A percentile compares a stretch with the other conserved stretches of the same genome.
phyloP scores from a whole-genome alignment of 2,113 vertebrate species.

The Pedionomus torquatus region DNA sequence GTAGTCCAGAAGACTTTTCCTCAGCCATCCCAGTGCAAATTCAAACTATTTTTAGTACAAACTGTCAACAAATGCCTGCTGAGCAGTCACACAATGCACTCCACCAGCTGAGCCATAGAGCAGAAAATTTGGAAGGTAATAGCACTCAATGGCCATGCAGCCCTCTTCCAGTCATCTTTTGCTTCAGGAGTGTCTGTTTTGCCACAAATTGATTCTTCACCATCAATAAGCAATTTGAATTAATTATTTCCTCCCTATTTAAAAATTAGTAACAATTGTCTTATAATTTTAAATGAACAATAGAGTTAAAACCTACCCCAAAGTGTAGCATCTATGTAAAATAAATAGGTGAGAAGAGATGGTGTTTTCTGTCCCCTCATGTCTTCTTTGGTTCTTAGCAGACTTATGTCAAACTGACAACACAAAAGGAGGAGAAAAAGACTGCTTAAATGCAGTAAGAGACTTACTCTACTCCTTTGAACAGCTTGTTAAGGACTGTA shows the following conservation, averaged over 20 bases:
- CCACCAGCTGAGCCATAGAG: rapidly evolving
- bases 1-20: not conserved
- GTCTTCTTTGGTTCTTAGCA: not conserved
- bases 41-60: not conserved
- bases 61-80: not conserved
- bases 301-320: not conserved
- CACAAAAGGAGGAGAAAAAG: not conserved
- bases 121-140: not conserved
- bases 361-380: not conserved
- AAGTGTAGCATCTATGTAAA: not conserved
- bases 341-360: not conserved
- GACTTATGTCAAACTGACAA: not conserved
- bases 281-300: not conserved
- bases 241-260: not conserved
- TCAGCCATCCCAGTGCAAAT: not conserved
- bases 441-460: not conserved
- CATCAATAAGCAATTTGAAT: not conserved
- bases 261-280: not conserved
- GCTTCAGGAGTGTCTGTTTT: not conserved
- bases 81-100: rapidly evolving
- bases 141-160: not conserved
- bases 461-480: not conserved
- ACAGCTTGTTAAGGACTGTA: not conserved
- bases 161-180: not conserved
- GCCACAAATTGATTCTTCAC: not conserved